A percentile compares a stretch with the other conserved stretches of the same genome.
These are phyloP conservation scores for Lepidotrigona ventralis DNA, from an alignment of 1,140 invertebrate genomes.

Conservation along the genomic window DNA sequence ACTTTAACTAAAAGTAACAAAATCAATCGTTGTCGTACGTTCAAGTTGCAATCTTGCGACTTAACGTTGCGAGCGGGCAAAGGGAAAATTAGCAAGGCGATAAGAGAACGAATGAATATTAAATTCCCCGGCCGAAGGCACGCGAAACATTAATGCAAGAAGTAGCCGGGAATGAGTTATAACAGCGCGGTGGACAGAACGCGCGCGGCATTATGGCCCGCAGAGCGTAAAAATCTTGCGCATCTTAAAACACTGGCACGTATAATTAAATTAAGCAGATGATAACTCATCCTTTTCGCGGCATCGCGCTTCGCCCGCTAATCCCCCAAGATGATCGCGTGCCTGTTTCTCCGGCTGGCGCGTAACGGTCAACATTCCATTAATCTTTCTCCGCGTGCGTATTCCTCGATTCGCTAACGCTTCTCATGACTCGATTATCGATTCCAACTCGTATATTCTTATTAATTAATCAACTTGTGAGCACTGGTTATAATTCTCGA, in stretches of 20 bases:
- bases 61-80: too few relatives aligned
- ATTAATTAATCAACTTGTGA: too few relatives aligned
- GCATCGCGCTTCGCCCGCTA: background rate
- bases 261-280: constrained; percentile 51
- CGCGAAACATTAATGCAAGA: constrained; percentile 44
- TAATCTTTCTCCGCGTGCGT: constrained; percentile 6
- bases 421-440: background rate
- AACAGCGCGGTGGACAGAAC: constrained; percentile 23
- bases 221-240: constrained; percentile 72
- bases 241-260: constrained; percentile 63
- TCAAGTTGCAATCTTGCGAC: background rate
- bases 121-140: constrained; percentile 40
- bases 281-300: constrained; percentile 58
- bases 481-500: too few relatives aligned
- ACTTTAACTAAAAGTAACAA: too few relatives aligned
- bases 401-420: background rate
- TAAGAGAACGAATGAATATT: constrained; percentile 48
- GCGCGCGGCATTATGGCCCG: constrained; percentile 41
- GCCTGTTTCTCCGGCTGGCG: background rate
- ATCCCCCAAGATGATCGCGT: constrained; percentile 3
- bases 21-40: background rate
- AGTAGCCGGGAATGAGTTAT: constrained; percentile 41
- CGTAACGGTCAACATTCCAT: constrained; percentile 32
- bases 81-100: constrained; percentile 28
- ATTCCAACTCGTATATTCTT: background rate